Evolutionary conservation across 2,888 invertebrate species (phyloP).

Genomic region (Dryobota labecula): DNA sequence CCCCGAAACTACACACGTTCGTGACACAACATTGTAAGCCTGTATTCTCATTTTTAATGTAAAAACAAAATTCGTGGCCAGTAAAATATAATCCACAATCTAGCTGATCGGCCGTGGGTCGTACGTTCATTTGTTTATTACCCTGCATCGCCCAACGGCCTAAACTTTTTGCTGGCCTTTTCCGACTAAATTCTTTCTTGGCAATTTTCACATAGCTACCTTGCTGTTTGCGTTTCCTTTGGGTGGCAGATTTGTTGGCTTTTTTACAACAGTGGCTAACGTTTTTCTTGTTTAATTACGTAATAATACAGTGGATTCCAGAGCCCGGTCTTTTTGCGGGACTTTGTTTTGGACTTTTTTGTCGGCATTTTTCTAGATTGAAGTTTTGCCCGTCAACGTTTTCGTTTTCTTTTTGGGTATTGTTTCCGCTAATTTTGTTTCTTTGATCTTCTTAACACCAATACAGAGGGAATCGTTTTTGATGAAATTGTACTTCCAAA

Average conservation of each 20-base stretch:
- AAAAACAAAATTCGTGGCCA: constrained; percentile 69
- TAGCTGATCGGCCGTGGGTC: constrained; percentile 78
- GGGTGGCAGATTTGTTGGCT: constrained; percentile 82
- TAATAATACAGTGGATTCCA: constrained; percentile 76
- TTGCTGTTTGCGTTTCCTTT: constrained; percentile 84
- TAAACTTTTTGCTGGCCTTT: constrained; percentile 61
- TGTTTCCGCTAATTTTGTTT: constrained; percentile 44
- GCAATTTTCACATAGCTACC: constrained; percentile 80
- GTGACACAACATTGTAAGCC: constrained; percentile 65
- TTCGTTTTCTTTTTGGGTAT: constrained; percentile 39
- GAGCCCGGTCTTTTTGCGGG: constrained; percentile 58
- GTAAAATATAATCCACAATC: constrained; percentile 83
- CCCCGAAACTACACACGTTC: constrained; percentile 64
- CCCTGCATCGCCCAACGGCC: constrained; percentile 78
- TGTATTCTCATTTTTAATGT: constrained; percentile 68
- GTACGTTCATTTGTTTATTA: constrained; percentile 86
- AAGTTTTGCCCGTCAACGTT: constrained; percentile 45
- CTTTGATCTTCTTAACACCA: constrained; percentile 47
- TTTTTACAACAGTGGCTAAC: constrained; percentile 74
- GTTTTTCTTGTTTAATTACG: constrained; percentile 80
- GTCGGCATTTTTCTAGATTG: constrained; percentile 43
- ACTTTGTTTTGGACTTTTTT: constrained; percentile 59
- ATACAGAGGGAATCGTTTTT: not conserved
- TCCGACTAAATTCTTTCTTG: constrained; percentile 68
- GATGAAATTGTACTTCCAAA: not conserved